These are phyloP conservation scores for Numenius arquata DNA, from an alignment of 2,113 vertebrate species.

Conservation along the genomic window DNA sequence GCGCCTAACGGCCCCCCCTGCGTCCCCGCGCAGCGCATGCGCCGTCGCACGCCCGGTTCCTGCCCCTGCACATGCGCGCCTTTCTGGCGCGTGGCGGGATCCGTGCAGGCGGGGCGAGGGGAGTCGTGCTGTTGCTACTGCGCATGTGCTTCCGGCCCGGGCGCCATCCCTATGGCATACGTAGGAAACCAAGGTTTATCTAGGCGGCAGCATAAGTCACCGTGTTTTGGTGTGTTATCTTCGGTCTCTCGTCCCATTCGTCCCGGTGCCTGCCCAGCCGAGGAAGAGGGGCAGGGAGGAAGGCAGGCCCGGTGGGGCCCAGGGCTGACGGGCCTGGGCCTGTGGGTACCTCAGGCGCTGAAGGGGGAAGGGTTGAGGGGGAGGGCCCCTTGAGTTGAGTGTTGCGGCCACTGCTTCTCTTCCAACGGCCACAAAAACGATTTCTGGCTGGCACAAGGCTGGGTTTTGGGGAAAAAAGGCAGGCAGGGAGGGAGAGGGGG, in stretches of 20 bases:
- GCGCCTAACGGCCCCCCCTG: too few relatives aligned
- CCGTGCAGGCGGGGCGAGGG: fast-evolving
- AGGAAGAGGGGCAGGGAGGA: neutral
- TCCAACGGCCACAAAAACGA: fast-evolving
- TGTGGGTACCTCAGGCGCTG: fast-evolving
- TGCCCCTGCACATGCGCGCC: fast-evolving
- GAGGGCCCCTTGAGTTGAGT: too few relatives aligned
- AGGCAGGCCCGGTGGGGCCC: neutral
- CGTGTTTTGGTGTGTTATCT: fast-evolving
- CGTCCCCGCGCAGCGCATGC: neutral
- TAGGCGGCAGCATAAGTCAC: fast-evolving
- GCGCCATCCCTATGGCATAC: fast-evolving
- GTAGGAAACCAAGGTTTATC: fast-evolving
- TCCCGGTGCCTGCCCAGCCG: neutral
- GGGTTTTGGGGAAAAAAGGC: neutral
- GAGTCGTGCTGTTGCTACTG: fast-evolving
- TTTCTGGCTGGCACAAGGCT: fast-evolving
- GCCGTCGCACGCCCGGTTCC: fast-evolving
- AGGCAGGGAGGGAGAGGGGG: too few relatives aligned
- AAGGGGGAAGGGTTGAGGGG: too few relatives aligned
- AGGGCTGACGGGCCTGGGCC: too few relatives aligned
- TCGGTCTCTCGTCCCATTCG: fast-evolving
- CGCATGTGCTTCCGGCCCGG: fast-evolving
- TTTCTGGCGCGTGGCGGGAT: fast-evolving
- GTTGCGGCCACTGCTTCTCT: fast-evolving